phyloP scores from a whole-genome alignment of 2,797 vertebrate species.

The Cyclura pinguis region DNA sequence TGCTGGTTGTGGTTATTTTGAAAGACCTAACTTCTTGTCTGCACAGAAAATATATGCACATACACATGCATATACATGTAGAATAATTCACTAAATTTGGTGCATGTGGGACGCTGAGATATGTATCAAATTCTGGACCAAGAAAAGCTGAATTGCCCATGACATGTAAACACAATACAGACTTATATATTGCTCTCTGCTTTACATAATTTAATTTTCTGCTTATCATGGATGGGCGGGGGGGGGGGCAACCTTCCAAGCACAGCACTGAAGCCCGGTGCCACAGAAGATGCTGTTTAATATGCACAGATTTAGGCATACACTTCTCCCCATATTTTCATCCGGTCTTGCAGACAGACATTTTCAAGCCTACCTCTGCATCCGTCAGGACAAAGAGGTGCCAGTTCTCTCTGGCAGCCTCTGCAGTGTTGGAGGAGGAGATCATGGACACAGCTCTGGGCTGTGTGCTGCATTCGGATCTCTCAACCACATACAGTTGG shows the following conservation, averaged over 20 bases:
- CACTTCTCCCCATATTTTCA: neutral
- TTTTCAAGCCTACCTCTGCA: neutral
- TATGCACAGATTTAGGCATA: neutral
- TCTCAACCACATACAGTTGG: neutral
- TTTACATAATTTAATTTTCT: conserved; percentile 7
- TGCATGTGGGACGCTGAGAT: neutral
- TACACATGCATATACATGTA: neutral
- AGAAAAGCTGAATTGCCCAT: neutral
- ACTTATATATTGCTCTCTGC: neutral
- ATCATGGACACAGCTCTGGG: neutral
- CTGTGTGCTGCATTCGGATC: neutral
- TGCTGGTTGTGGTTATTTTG: too few relatives aligned
- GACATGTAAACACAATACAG: neutral
- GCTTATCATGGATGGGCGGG: neutral
- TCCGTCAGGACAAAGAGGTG: neutral
- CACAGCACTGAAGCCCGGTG: neutral
- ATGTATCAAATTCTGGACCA: neutral
- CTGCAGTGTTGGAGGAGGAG: neutral
- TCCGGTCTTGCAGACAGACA: too few relatives aligned
- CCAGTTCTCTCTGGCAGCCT: neutral
- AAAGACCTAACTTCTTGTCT: neutral
- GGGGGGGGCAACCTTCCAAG: neutral
- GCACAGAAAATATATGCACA: neutral
- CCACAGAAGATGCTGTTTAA: neutral
- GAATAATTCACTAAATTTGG: neutral